phyloP scores from a whole-genome alignment of 2,113 vertebrate genomes.

The Otus sunia region DNA sequence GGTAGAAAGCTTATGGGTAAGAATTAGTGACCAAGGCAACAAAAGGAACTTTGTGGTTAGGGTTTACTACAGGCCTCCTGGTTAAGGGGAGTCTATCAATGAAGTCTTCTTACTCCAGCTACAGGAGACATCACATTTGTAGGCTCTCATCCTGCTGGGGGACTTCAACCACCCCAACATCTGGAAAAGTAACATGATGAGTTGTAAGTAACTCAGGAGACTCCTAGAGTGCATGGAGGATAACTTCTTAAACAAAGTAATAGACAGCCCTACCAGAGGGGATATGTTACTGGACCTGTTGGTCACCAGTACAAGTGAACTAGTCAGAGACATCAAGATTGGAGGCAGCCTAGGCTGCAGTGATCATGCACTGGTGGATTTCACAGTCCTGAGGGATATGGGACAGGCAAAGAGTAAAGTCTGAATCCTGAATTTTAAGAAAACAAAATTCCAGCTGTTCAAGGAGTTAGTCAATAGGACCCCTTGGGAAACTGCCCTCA shows the following conservation, averaged over 20 bases:
- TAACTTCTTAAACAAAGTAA: too few relatives aligned
- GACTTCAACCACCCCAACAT: not conserved
- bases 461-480: not conserved
- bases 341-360: too few relatives aligned
- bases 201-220: not conserved
- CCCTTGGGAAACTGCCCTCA: too few relatives aligned
- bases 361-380: too few relatives aligned
- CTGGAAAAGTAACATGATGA: not conserved
- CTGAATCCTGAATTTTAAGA: not conserved
- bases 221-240: too few relatives aligned
- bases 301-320: too few relatives aligned
- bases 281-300: too few relatives aligned
- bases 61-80: not conserved
- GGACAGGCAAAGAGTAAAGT: too few relatives aligned
- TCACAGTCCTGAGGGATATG: too few relatives aligned
- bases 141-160: not conserved
- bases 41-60: not conserved
- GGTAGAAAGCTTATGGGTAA: not conserved
- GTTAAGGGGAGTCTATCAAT: not conserved
- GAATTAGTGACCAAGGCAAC: not conserved
- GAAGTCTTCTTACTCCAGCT: not conserved
- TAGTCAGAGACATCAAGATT: too few relatives aligned
- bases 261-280: too few relatives aligned
- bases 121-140: not conserved
- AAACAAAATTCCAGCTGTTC: not conserved